Conservation (phyloP, 2,113 vertebrate species). For the Takifugu bimaculatus region DNA sequence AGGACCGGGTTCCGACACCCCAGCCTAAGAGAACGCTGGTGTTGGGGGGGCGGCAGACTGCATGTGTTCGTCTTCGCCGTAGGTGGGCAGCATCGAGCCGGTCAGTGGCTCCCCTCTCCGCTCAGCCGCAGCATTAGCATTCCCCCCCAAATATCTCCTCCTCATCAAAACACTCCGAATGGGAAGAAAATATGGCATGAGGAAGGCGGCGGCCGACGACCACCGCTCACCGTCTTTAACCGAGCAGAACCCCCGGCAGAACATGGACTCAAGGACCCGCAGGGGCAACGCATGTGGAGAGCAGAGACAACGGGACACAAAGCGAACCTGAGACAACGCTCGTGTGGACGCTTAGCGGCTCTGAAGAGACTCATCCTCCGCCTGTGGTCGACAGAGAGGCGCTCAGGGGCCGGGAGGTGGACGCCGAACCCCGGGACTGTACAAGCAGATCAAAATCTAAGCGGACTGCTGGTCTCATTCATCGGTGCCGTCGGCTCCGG, state of each 20-base stretch:
- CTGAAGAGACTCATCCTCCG: slow-evolving; percentile 39
- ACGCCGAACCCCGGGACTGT: neutral
- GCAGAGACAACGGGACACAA: slow-evolving; percentile 65
- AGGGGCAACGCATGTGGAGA: slow-evolving; percentile 37
- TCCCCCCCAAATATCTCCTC: slow-evolving; percentile 51
- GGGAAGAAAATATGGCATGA: slow-evolving; percentile 77
- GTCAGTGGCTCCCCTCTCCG: neutral
- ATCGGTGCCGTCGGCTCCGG: slow-evolving; percentile 37
- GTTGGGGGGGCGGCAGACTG: slow-evolving; percentile 12
- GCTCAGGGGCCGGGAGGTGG: slow-evolving; percentile 18
- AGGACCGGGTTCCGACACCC: no score
- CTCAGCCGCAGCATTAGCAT: slow-evolving; percentile 37
- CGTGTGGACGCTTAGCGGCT: slow-evolving; percentile 52
- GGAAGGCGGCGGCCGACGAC: slow-evolving; percentile 70
- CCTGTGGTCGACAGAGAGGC: neutral
- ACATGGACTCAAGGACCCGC: slow-evolving; percentile 72
- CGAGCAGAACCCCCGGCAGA: slow-evolving; percentile 64
- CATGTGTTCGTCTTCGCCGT: slow-evolving; percentile 30
- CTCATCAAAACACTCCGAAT: slow-evolving; percentile 62
- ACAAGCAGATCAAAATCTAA: neutral
- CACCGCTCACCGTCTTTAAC: slow-evolving; percentile 50
- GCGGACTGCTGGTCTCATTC: slow-evolving; percentile 15
- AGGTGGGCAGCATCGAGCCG: slow-evolving; percentile 66
- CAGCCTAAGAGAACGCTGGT: neutral
- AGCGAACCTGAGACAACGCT: slow-evolving; percentile 53